Evolutionary conservation across 2,797 vertebrate genomes (phyloP).

Genomic region (Rhincodon typus): DNA sequence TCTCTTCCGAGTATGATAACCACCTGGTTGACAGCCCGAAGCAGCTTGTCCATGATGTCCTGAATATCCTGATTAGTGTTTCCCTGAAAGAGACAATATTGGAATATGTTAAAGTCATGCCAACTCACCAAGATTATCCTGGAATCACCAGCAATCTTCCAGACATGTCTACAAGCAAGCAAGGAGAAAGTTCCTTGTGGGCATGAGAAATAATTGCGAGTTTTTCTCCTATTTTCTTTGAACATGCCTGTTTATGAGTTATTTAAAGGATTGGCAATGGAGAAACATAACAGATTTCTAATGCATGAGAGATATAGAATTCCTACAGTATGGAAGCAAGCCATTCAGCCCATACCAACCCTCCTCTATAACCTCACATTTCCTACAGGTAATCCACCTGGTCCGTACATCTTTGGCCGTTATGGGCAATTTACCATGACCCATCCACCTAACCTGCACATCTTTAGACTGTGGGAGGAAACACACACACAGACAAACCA

Average conservation of each 20-base stretch:
- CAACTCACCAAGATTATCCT: not conserved
- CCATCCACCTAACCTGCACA: too few species aligned
- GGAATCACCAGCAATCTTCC: not conserved
- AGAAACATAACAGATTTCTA: not conserved
- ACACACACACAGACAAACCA: too few species aligned
- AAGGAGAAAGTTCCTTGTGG: not conserved
- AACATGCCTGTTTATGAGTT: not conserved
- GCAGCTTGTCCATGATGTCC: slow-evolving; percentile 44
- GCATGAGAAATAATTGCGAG: not conserved
- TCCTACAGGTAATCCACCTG: too few species aligned
- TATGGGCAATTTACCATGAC: too few species aligned
- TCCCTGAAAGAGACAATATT: slow-evolving; percentile 41
- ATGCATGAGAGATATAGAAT: too few species aligned
- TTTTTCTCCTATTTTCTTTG: not conserved
- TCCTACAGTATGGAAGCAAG: too few species aligned
- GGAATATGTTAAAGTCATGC: not conserved
- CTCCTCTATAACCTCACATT: too few species aligned
- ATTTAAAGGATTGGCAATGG: not conserved
- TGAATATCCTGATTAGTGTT: slow-evolving; percentile 45
- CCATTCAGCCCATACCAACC: too few species aligned
- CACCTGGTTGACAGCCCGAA: slow-evolving; percentile 43
- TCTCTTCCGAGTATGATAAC: slow-evolving; percentile 48
- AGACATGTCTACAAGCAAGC: not conserved
- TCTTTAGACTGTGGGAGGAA: too few species aligned
- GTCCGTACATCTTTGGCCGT: too few species aligned